A percentile compares a stretch with the other conserved stretches of the same genome.
phyloP scores from a whole-genome alignment of 1,140 invertebrate genomes.

The Halictus rubicundus region DNA sequence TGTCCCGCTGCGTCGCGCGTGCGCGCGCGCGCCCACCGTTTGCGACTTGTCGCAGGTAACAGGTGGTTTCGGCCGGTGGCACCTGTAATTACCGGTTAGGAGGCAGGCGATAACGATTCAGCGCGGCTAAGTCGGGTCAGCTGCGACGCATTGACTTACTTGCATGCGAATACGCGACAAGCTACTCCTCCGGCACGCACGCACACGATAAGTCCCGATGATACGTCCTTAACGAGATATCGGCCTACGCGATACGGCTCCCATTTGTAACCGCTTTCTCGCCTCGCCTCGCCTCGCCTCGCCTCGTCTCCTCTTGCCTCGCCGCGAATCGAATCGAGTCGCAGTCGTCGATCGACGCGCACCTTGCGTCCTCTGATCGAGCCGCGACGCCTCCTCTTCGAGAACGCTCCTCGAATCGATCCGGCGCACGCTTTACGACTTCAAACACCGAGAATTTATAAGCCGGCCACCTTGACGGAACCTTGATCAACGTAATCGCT shows the following conservation, averaged over 20 bases:
- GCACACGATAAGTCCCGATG: constrained; percentile 28
- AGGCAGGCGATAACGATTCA: constrained; percentile 55
- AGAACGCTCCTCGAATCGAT: not conserved
- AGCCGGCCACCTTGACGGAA: not conserved
- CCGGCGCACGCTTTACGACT: not conserved
- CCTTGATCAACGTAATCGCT: not conserved
- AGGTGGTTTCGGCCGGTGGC: constrained; percentile 58
- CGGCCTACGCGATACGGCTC: constrained; percentile 12
- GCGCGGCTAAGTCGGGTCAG: constrained; percentile 32
- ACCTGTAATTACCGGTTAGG: constrained; percentile 63
- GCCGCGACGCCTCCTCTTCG: not conserved
- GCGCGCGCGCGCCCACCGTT: constrained; percentile 9
- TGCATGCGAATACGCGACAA: constrained; percentile 37
- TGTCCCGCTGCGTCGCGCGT: not conserved
- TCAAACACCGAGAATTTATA: not conserved
- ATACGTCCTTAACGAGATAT: constrained; percentile 36
- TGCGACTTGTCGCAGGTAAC: constrained; percentile 56
- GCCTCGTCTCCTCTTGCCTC: not conserved
- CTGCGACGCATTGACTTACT: constrained; percentile 39
- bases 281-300: not conserved
- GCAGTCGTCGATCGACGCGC: not conserved
- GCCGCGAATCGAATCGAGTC: not conserved
- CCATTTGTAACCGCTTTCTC: constrained; percentile 1
- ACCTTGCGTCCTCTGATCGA: not conserved
- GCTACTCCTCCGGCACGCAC: constrained; percentile 4